Evolutionary conservation across 1,140 invertebrate species (phyloP).

Genomic region (Drosophila micromelanica): DNA sequence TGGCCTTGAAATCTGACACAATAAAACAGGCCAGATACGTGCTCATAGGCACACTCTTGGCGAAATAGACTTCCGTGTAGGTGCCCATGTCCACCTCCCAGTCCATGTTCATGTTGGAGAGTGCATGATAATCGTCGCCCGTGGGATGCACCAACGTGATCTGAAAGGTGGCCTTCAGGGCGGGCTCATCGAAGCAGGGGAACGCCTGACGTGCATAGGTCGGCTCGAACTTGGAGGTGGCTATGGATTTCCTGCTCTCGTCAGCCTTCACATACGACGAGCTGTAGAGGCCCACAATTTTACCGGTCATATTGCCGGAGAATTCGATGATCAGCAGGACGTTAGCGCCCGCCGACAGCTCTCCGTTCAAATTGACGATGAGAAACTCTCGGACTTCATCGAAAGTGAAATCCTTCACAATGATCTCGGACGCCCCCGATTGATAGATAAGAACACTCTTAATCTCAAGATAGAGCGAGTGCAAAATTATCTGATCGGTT

Average conservation of each 20-base stretch:
- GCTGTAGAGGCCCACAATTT: slow-evolving; percentile 85
- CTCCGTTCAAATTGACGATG: slow-evolving; percentile 55
- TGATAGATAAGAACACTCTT: slow-evolving; percentile 26
- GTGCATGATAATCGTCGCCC: slow-evolving; percentile 87
- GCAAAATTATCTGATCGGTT: slow-evolving; percentile 88
- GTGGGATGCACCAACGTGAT: slow-evolving; percentile 90
- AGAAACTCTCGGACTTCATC: slow-evolving; percentile 68
- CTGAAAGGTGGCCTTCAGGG: slow-evolving; percentile 95
- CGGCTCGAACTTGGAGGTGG: slow-evolving; percentile 96
- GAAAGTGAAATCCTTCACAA: slow-evolving; percentile 37
- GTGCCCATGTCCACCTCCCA: slow-evolving; percentile 30
- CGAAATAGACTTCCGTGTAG: slow-evolving; percentile 86
- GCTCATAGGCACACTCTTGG: slow-evolving; percentile 95
- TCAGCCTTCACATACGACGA: slow-evolving; percentile 83
- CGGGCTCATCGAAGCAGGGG: slow-evolving; percentile 98
- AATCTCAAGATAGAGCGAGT: slow-evolving; percentile 86
- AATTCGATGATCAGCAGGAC: slow-evolving; percentile 78
- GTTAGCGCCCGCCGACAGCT: slow-evolving; percentile 19
- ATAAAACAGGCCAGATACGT: slow-evolving; percentile 96
- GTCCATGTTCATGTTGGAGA: slow-evolving; percentile 91
- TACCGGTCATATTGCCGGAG: slow-evolving; percentile 84
- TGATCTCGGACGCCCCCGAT: slow-evolving; percentile 6
- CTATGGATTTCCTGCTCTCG: slow-evolving; percentile 86
- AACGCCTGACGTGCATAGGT: slow-evolving; percentile 96
- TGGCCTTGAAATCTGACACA: slow-evolving; percentile 92